Conservation (phyloP, 2,113 vertebrate species). For the Benitochromis conjunctus region DNA sequence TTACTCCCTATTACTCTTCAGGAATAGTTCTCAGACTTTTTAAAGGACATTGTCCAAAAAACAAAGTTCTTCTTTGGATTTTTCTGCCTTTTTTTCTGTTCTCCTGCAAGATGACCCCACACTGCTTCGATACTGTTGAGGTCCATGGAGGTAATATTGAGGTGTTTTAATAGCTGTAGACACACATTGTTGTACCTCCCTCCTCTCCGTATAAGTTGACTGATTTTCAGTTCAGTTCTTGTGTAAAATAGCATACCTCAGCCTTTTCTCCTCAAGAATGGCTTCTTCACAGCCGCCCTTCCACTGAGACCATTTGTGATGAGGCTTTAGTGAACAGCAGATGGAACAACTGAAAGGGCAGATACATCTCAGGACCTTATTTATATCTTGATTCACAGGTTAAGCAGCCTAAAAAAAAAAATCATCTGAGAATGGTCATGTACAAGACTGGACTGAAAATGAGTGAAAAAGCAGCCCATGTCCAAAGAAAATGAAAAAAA, state of each 20-base stretch:
- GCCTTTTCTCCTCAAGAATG: not conserved
- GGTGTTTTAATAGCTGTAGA: not conserved
- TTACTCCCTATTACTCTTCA: too few species aligned
- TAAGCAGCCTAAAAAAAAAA: not conserved
- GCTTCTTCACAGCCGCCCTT: not conserved
- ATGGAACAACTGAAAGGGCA: not conserved
- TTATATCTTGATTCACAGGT: not conserved
- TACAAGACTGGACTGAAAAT: not conserved
- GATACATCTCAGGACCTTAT: not conserved
- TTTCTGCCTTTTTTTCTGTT: accelerated
- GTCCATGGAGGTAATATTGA: not conserved
- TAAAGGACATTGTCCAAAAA: too few species aligned
- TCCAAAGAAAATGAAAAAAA: not conserved
- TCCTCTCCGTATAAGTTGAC: not conserved
- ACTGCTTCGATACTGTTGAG: not conserved
- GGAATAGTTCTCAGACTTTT: too few species aligned
- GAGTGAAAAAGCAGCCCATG: not conserved
- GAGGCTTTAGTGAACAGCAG: not conserved
- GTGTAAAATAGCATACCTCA: not conserved
- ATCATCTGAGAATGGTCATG: not conserved
- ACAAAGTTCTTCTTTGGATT: too few species aligned
- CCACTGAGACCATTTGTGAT: not conserved
- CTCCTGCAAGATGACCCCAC: not conserved
- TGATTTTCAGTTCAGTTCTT: not conserved
- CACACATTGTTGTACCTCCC: not conserved